Evolutionary conservation across 2,113 vertebrate species (phyloP).

Genomic region (Chaetorhynchus papuensis): DNA sequence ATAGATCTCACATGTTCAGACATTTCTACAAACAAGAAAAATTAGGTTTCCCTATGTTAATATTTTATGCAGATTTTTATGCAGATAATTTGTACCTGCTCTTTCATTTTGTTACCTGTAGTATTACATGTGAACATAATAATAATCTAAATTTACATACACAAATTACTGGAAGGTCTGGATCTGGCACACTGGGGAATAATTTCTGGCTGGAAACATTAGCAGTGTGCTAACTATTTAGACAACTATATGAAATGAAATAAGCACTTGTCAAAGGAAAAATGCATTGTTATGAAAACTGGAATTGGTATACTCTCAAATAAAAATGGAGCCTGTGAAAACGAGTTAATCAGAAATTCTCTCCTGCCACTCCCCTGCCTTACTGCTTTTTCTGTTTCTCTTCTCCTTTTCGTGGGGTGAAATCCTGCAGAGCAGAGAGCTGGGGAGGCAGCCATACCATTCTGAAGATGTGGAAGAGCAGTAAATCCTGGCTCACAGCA

Average conservation of each 20-base stretch:
- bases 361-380: neutral
- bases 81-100: constrained; percentile 38
- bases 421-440: neutral
- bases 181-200: neutral
- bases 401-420: neutral
- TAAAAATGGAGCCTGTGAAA: neutral
- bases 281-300: constrained; percentile 13
- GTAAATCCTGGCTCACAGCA: neutral
- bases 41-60: neutral
- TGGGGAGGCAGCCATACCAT: neutral
- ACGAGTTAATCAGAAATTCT: neutral
- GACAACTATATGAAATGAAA: constrained; percentile 28
- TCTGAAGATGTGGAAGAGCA: neutral
- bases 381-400: neutral
- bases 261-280: constrained; percentile 36
- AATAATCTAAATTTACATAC: constrained; percentile 50
- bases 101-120: constrained; percentile 44
- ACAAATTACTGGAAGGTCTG: constrained; percentile 47
- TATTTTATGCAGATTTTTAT: constrained; percentile 36
- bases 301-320: neutral
- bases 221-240: constrained; percentile 32
- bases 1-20: neutral
- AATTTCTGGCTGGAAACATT: constrained; percentile 24
- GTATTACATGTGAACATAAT: constrained; percentile 5
- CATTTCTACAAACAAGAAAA: constrained; percentile 3